Base-by-base conservation (phyloP, 1,140 invertebrate genomes). In the Melitaea cinxia region DNA sequence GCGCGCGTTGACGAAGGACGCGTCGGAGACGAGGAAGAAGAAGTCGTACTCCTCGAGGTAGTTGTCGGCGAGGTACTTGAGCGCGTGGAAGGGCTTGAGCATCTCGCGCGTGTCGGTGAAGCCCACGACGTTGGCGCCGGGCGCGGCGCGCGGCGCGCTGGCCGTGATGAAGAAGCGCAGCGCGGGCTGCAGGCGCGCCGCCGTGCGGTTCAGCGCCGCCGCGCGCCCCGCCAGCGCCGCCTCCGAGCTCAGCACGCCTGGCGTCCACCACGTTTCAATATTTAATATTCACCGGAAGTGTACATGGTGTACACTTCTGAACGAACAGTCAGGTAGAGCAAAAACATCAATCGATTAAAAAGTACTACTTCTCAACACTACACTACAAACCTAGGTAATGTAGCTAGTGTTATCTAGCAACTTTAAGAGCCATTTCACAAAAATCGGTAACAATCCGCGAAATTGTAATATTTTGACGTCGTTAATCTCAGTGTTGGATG, bases 41-140 rank as follows among this genome's bases (percentile, higher is more conserved):
- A 96, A 99, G 88, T 98, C 96, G 91, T 95, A 98, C 65, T 96
- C 95, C 56, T 97, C 94, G 7, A 96, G 83, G 89, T 96, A 98
- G 81, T 97, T 97, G 65, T 98, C 97, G 14, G 94, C 94, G 4
- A 98, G 94, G 77, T 98, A 98, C 82, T 98, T 97, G 21, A 99
- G 91, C 3, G 96, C 93, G 78, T 98, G 95, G 84, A 96, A 96
- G 1, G 96, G 94, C 73, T 95, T 94, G 2, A 96, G 89, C 73
- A 94, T 94, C 66, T 93, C 93, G 56, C 94, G 92, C 0, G 94
- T 94, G 72, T 97, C 96, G 0, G 95, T 96, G 75, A 97, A 97
- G 37, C 68, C 77, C 5, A 73, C 72, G 7, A 77, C 64, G 57
- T 72, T 73, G 37, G 70, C 55, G n/a, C 60, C 69, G 0, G 77